Percentiles rank a stretch among this genome's conserved stretches.
These are phyloP conservation scores for Caloenas nicobarica DNA, from an alignment of 2,113 vertebrate genomes.

Conservation along the genomic window DNA sequence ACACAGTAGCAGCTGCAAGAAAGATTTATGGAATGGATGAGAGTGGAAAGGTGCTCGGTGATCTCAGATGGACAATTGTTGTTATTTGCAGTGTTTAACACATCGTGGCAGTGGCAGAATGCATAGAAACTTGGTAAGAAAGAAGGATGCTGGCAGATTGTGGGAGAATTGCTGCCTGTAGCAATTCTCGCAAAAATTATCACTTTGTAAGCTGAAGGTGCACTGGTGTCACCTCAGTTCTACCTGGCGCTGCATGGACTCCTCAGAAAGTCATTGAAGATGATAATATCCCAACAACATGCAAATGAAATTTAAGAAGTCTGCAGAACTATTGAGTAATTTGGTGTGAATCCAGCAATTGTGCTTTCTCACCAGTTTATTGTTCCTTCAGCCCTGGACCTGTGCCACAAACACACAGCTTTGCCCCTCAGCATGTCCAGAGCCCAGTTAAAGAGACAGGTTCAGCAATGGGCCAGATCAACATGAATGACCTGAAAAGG, in stretches of 20 bases:
- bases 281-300: not conserved
- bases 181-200: not conserved
- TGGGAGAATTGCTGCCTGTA: not conserved
- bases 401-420: slow-evolving; percentile 11
- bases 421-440: not conserved
- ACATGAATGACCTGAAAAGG: not conserved
- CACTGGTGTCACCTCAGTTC: not conserved
- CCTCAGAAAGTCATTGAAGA: not conserved
- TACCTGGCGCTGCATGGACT: not conserved
- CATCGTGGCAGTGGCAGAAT: not conserved
- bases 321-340: not conserved
- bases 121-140: not conserved
- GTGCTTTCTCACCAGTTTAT: slow-evolving; percentile 15
- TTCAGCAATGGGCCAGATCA: not conserved
- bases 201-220: not conserved
- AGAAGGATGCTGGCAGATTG: not conserved
- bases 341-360: slow-evolving; percentile 18
- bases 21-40: not conserved
- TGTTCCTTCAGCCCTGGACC: slow-evolving; percentile 9
- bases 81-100: not conserved
- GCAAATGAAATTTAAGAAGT: not conserved
- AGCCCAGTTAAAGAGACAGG: not conserved
- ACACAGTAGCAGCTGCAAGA: not conserved
- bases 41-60: not conserved
- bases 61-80: not conserved